These are phyloP conservation scores for Nysson spinosus DNA, from an alignment of 2,888 invertebrate genomes.

Conservation along the genomic window DNA sequence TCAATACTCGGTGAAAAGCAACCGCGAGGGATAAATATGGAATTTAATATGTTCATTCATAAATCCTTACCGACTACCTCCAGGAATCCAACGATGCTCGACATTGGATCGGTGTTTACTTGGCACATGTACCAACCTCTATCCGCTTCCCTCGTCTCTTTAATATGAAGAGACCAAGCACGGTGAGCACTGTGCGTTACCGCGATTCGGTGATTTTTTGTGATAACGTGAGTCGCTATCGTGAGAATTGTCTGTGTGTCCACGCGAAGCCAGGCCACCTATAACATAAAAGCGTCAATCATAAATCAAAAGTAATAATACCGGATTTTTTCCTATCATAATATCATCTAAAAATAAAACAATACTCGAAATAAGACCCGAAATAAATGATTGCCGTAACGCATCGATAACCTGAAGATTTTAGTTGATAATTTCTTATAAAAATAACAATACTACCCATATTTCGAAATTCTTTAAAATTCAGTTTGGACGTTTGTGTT, in stretches of 20 bases:
- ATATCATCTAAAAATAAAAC: too few relatives aligned
- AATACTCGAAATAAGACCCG: too few relatives aligned
- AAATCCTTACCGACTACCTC: constrained; percentile 79
- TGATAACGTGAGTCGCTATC: constrained; percentile 78
- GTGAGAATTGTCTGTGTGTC: constrained; percentile 79
- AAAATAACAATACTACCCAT: too few relatives aligned
- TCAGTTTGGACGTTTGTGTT: too few relatives aligned
- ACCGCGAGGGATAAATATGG: not conserved
- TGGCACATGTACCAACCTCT: constrained; percentile 78
- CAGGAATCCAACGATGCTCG: constrained; percentile 78
- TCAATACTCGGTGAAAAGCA: too few relatives aligned
- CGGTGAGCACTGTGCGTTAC: constrained; percentile 77
- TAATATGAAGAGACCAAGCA: constrained; percentile 78
- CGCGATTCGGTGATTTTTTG: constrained; percentile 78
- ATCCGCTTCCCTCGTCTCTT: constrained; percentile 77
- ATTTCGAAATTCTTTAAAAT: too few relatives aligned
- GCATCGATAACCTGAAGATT: too few relatives aligned
- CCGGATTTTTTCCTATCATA: too few relatives aligned
- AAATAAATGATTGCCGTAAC: too few relatives aligned
- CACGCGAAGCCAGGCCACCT: constrained; percentile 79
- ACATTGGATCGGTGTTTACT: constrained; percentile 79
- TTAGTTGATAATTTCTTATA: too few relatives aligned
- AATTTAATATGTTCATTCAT: not conserved
- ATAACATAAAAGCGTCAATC: constrained; percentile 48
- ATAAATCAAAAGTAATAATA: too few relatives aligned